Base-by-base conservation (phyloP, 2,113 vertebrate species). In the Petrocephalus zakoni region DNA sequence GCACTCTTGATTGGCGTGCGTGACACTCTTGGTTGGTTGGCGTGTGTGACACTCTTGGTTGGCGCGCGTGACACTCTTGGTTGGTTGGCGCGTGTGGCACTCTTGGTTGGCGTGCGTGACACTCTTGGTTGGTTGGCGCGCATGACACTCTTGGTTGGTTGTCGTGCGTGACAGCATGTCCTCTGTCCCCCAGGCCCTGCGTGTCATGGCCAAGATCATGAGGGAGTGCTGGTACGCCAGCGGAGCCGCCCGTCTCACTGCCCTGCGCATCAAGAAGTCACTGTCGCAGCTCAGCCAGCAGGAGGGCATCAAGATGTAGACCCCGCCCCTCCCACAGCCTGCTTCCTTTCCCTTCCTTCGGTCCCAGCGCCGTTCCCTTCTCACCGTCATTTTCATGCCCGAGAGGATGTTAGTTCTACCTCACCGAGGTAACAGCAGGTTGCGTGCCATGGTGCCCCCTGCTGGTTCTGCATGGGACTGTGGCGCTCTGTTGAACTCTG, bases 191-290 rank as follows among this genome's bases (percentile, higher is more conserved):
- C 92, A 97, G 97, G 96, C 96, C 0, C 92, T 97, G 87, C 94
- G 96, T 90, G 96, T 97, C 51, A 97, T 97, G 96, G 96, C 96
- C 29, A 97, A 97, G 92, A 97, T 97, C 68, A 97, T 97, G 97
- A 95, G 96, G 87, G 97, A 97, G 89, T 97, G 61, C 25, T 68
- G 61, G 61, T 68, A 68, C 1, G 61, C 61, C 25, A 68, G 61
- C 3, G 61, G 61, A 61, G 97, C 96, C 0, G 97, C 96, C 0
- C 91, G 97, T 34, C 95, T 97, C n/a, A 97, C 97, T 1, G 97
- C 97, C 58, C 89, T 97, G 89, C 94, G 97, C 58, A 97, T 97
- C 89, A 97, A 97, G 95, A 97, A 97, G 93, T 97, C 97, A 0
- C 90, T 97, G 55, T 97, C 97, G 0, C 96, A 97, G 9, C 96